phyloP scores from a whole-genome alignment of 2,113 vertebrate genomes.

The Oenanthe melanoleuca region DNA sequence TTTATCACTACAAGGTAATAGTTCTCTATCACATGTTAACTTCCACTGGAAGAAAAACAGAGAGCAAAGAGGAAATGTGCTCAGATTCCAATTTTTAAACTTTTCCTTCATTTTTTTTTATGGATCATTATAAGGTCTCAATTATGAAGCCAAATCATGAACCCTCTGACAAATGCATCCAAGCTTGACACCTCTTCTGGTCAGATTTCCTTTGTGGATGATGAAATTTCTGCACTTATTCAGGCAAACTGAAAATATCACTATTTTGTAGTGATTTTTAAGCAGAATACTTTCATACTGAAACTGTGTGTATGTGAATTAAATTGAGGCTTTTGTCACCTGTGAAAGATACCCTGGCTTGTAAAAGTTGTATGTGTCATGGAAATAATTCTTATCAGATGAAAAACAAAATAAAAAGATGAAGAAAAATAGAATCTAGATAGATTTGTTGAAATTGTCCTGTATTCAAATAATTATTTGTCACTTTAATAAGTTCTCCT shows the following conservation, averaged over 20 bases:
- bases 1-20: neutral
- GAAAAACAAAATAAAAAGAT: neutral
- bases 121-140: neutral
- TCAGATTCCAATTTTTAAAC: neutral
- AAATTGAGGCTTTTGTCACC: neutral
- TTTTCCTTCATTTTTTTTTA: neutral
- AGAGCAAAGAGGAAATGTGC: neutral
- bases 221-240: slow-evolving; percentile 22
- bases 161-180: slow-evolving; percentile 24
- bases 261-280: slow-evolving; percentile 29
- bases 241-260: slow-evolving; percentile 20
- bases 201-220: slow-evolving; percentile 25
- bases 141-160: slow-evolving; percentile 26
- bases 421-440: neutral
- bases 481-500: neutral
- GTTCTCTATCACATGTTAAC: neutral
- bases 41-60: neutral
- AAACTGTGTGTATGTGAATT: neutral
- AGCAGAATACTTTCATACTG: slow-evolving; percentile 7
- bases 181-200: neutral
- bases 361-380: neutral
- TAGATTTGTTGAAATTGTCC: neutral
- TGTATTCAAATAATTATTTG: neutral
- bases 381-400: neutral
- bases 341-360: neutral